Evolutionary conservation across 2,888 invertebrate genomes (phyloP), one percentile per base, ranked within the genome.

Genomic region (Melieria picta): DNA sequence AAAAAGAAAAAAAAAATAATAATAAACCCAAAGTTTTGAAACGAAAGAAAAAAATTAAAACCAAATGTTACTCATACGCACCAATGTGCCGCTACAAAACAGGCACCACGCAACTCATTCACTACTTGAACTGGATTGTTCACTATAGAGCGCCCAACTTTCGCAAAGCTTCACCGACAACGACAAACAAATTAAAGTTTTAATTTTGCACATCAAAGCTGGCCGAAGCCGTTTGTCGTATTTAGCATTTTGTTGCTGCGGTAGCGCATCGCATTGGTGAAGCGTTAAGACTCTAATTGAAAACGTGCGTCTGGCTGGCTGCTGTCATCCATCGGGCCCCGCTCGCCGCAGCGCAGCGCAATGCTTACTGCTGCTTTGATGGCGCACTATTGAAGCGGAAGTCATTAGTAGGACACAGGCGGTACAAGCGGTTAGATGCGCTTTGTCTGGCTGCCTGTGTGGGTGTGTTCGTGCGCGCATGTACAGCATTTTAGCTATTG

Each of bases 401-500:
- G 56, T 69, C 62, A 63, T 69, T 63, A 63, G 69, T 56, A 69
- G 69, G 56, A 69, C 62, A 63, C 69, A 69, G 63, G 47, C 56
- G 69, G 69, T 57, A 62, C 62, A 69, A 63, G 69, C 42, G 69
- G 69, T 69, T 69, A 69, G 48, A 69, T 69, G 56, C 63, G 56
- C 56, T 69, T 67, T 52, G 67, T 30, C 30, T 1, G 30, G 30
- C 30, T 30, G 30, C 30, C 30, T 30, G 30, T 30, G 30, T 30
- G 30, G 30, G 30, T 30, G 30, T 30, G 30, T 30, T 30, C 30
- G 30, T 48, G 13, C 42, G 62, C 62, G n/a, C 60, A 67, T 45
- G 11, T 9, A 55, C 7, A 46, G 16, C 9, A 13, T 16, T 30
- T 6, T n/a, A 16, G 16, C 57, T 7, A 3, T 16, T 4, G 16